Conservation (phyloP, 2,797 vertebrate genomes). For the Apogon hyalosoma region DNA sequence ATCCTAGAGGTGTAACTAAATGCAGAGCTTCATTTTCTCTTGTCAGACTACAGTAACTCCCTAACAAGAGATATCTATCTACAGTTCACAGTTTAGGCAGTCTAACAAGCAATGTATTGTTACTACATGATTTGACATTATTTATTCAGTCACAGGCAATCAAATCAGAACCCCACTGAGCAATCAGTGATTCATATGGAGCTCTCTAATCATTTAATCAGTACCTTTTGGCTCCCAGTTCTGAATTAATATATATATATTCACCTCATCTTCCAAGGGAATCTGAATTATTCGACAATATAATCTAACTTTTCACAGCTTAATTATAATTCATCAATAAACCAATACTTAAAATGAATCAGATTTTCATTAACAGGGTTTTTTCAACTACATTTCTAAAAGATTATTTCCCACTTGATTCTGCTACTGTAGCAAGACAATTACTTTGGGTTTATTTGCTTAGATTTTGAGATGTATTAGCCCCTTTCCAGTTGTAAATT, state of each 20-base stretch:
- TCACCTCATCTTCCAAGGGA: not conserved
- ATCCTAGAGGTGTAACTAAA: slow-evolving; percentile 1
- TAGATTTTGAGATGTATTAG: not conserved
- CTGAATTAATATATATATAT: not conserved
- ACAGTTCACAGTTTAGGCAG: not conserved
- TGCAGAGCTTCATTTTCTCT: slow-evolving; percentile 20
- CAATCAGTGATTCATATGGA: slow-evolving; percentile 5
- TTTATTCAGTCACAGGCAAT: slow-evolving; percentile 20
- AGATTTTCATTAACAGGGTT: no score
- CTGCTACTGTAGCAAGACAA: not conserved
- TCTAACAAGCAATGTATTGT: not conserved
- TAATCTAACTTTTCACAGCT: not conserved
- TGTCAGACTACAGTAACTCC: slow-evolving; percentile 14
- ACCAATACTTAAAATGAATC: not conserved
- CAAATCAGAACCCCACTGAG: slow-evolving; percentile 13
- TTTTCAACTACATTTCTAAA: no score
- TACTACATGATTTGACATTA: slow-evolving; percentile 15
- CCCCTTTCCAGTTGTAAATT: no score
- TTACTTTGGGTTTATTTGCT: not conserved
- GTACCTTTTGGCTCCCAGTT: not conserved
- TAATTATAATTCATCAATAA: not conserved
- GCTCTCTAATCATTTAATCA: not conserved
- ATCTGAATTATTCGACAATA: no score
- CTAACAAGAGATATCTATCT: slow-evolving; percentile 4
- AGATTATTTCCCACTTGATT: no score